These are phyloP conservation scores for Nipponia nippon DNA, from an alignment of 2,113 vertebrate genomes.

Conservation along the genomic window DNA sequence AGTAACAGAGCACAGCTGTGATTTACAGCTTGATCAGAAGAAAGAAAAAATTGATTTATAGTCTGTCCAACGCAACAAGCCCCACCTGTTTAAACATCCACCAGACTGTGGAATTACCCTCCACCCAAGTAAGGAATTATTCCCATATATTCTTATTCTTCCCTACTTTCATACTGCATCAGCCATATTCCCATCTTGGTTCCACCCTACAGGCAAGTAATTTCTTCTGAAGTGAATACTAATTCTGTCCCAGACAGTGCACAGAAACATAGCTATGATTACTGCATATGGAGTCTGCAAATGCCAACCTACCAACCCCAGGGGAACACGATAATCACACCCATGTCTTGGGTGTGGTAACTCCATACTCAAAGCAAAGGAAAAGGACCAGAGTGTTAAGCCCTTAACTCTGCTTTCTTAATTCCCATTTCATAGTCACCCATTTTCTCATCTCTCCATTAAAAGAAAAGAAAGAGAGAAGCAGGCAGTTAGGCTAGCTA, in stretches of 20 bases:
- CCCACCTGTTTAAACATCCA: slow-evolving; percentile 43
- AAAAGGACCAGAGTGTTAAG: neutral
- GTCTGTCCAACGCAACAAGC: slow-evolving; percentile 38
- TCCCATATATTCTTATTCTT: slow-evolving; percentile 16
- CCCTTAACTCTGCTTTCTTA: neutral
- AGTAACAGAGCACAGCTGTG: neutral
- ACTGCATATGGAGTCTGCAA: neutral
- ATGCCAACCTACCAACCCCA: neutral
- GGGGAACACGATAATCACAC: neutral
- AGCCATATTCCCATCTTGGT: slow-evolving; percentile 28
- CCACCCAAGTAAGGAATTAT: slow-evolving; percentile 44
- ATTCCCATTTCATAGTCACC: neutral
- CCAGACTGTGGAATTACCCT: slow-evolving; percentile 54
- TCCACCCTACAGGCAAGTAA: slow-evolving; percentile 28
- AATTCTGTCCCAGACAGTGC: neutral
- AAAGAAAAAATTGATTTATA: slow-evolving; percentile 57
- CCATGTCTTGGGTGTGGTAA: neutral
- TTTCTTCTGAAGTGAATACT: neutral
- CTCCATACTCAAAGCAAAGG: neutral
- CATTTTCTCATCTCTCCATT: neutral
- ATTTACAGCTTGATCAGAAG: slow-evolving; percentile 64
- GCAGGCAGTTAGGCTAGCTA: neutral
- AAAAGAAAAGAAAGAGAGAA: neutral
- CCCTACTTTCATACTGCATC: neutral
- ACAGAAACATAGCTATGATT: neutral